Conservation (phyloP, 1,140 invertebrate species). For the Teleogryllus occipitalis region DNA sequence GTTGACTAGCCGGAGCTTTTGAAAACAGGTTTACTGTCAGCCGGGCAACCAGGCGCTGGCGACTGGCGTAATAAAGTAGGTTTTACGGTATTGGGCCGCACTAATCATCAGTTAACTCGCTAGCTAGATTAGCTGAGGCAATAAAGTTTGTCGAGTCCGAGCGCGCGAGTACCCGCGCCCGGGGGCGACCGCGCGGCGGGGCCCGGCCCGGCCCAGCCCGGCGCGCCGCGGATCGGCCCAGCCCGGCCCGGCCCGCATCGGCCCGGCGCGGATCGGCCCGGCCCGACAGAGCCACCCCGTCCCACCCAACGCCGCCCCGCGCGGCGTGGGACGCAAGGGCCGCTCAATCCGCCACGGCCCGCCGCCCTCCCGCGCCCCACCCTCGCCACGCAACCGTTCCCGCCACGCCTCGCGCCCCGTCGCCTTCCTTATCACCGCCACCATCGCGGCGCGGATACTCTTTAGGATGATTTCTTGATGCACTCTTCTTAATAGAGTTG, state of each 20-base stretch:
- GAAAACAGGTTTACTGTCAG: constrained; percentile 1
- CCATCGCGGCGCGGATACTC: constrained; percentile 2
- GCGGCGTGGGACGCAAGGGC: background rate
- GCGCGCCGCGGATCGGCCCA: too few species aligned
- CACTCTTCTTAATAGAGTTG: constrained; percentile 4
- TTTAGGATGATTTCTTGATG: constrained; percentile 5
- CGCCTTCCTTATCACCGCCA: background rate
- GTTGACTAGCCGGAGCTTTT: background rate
- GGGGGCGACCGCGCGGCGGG: too few species aligned
- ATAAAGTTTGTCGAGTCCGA: constrained; percentile 4
- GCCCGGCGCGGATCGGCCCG: too few species aligned
- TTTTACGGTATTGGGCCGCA: background rate
- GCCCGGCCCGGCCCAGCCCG: too few species aligned
- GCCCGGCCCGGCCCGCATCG: too few species aligned
- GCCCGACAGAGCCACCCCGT: background rate
- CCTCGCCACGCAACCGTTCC: too few species aligned
- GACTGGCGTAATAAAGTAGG: background rate
- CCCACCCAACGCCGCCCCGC: background rate
- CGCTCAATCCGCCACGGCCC: background rate
- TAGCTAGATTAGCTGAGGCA: constrained; percentile 3
- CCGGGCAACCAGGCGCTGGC: background rate
- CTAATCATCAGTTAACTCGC: constrained; percentile 4
- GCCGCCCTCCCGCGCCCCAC: too few species aligned
- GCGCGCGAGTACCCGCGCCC: too few species aligned
- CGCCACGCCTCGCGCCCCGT: too few species aligned